Percentiles rank a stretch among this genome's conserved stretches.
These are phyloP conservation scores for Drosophila mimetica DNA, from an alignment of 2,888 invertebrate species.

Conservation along the genomic window DNA sequence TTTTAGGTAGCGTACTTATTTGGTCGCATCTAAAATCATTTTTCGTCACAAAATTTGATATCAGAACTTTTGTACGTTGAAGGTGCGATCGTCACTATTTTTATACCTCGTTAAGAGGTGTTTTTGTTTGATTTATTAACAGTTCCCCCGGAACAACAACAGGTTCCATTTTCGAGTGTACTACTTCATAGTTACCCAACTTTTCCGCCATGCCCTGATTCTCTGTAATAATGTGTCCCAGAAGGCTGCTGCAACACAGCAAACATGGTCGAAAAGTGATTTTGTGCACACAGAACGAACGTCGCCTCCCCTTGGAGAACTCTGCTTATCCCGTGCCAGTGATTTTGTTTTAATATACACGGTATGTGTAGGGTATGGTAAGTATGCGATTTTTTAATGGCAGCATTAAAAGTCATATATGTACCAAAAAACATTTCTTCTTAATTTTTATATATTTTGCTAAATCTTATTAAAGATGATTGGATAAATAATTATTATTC, in stretches of 20 bases:
- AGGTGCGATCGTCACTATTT: too few relatives aligned
- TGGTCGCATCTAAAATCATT: too few relatives aligned
- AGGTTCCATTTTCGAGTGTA: slow-evolving; percentile 31
- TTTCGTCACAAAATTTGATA: too few relatives aligned
- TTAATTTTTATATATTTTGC: too few relatives aligned
- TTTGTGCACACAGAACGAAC: slow-evolving; percentile 43
- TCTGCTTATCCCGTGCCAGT: slow-evolving; percentile 11
- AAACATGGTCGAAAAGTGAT: slow-evolving; percentile 61
- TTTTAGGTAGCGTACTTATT: too few relatives aligned
- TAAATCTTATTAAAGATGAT: too few relatives aligned
- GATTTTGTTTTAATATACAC: slow-evolving; percentile 7
- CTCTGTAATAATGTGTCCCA: slow-evolving; percentile 43
- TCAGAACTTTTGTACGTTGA: too few relatives aligned
- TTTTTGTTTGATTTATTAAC: too few relatives aligned
- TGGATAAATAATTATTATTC: background rate
- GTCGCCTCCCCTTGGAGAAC: background rate
- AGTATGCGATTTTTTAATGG: too few relatives aligned
- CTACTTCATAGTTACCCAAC: slow-evolving; percentile 32
- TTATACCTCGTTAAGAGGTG: too few relatives aligned
- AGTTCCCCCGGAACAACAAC: slow-evolving; percentile 11
- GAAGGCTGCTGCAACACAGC: slow-evolving; percentile 30
- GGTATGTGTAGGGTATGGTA: background rate
- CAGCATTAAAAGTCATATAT: too few relatives aligned
- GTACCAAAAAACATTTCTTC: too few relatives aligned
- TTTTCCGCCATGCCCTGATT: slow-evolving; percentile 20